Conservation (phyloP, 2,888 invertebrate genomes). For the Heliothis peltigera region DNA sequence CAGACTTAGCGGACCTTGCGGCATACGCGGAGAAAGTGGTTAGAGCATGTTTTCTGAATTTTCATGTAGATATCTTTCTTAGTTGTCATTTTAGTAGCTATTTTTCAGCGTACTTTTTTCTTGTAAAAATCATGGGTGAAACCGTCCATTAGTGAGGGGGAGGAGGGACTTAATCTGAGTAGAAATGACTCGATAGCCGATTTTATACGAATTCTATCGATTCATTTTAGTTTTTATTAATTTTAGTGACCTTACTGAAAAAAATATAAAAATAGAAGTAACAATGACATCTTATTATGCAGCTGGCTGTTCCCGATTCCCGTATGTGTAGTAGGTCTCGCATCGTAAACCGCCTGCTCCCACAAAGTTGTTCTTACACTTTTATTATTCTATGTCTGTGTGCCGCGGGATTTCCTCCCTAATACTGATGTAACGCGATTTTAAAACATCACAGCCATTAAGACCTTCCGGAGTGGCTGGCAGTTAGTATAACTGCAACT, state of each 20-base stretch:
- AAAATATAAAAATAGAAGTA: neutral
- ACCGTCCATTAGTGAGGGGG: too few relatives aligned
- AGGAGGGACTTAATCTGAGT: too few relatives aligned
- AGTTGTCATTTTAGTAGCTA: neutral
- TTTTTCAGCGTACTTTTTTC: too few relatives aligned
- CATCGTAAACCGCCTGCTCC: slow-evolving; percentile 64
- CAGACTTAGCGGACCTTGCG: slow-evolving; percentile 62
- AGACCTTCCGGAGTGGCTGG: slow-evolving; percentile 5
- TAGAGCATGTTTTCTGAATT: slow-evolving; percentile 15
- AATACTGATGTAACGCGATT: slow-evolving; percentile 67
- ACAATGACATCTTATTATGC: neutral
- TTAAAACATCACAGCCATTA: slow-evolving; percentile 43
- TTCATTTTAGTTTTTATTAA: neutral
- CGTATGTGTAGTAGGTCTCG: slow-evolving; percentile 48
- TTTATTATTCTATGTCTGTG: slow-evolving; percentile 71
- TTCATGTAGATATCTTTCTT: neutral
- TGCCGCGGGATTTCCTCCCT: slow-evolving; percentile 64
- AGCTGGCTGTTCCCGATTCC: slow-evolving; percentile 16
- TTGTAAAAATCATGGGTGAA: too few relatives aligned
- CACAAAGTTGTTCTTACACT: slow-evolving; percentile 69
- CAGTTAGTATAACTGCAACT: neutral
- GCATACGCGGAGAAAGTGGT: slow-evolving; percentile 42
- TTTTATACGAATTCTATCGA: too few relatives aligned
- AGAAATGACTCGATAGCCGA: too few relatives aligned
- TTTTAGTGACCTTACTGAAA: neutral